These are phyloP conservation scores for Polymixis flavicincta DNA, from an alignment of 2,888 invertebrate genomes.

Conservation along the genomic window DNA sequence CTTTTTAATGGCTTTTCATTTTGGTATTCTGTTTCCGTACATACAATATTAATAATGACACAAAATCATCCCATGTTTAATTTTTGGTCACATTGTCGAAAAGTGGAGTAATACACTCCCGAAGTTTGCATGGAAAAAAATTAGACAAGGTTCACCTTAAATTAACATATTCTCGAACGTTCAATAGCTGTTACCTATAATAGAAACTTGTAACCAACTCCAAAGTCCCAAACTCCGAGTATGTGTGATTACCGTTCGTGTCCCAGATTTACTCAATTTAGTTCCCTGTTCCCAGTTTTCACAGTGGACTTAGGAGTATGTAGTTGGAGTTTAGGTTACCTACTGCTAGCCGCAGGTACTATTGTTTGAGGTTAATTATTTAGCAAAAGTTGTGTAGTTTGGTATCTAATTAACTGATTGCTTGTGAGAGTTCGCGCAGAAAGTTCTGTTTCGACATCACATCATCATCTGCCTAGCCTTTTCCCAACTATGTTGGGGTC, in stretches of 20 bases:
- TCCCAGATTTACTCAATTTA: slow-evolving; percentile 28
- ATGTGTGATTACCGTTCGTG: slow-evolving; percentile 30
- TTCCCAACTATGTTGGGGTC: too few relatives aligned
- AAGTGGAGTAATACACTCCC: too few relatives aligned
- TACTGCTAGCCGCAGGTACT: background rate
- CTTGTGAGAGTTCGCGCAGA: background rate
- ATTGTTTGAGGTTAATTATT: slow-evolving; percentile 19
- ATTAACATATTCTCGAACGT: background rate
- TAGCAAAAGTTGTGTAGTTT: background rate
- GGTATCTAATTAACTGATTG: background rate
- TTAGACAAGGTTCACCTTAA: too few relatives aligned
- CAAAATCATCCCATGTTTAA: too few relatives aligned
- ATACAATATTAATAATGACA: too few relatives aligned
- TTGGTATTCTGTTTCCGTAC: too few relatives aligned
- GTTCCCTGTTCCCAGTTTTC: background rate
- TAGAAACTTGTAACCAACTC: slow-evolving; percentile 21
- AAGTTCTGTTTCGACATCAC: background rate
- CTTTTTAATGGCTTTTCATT: too few relatives aligned
- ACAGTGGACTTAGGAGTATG: slow-evolving; percentile 17
- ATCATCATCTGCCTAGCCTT: too few relatives aligned
- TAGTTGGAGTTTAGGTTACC: slow-evolving; percentile 7
- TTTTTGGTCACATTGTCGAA: too few relatives aligned
- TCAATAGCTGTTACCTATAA: slow-evolving; percentile 7
- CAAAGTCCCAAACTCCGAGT: slow-evolving; percentile 24
- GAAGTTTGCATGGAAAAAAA: too few relatives aligned